A percentile compares a stretch with the other conserved stretches of the same genome.
These are phyloP conservation scores for Dromococcyx pavoninus DNA, from an alignment of 2,797 vertebrate genomes.

Conservation along the genomic window DNA sequence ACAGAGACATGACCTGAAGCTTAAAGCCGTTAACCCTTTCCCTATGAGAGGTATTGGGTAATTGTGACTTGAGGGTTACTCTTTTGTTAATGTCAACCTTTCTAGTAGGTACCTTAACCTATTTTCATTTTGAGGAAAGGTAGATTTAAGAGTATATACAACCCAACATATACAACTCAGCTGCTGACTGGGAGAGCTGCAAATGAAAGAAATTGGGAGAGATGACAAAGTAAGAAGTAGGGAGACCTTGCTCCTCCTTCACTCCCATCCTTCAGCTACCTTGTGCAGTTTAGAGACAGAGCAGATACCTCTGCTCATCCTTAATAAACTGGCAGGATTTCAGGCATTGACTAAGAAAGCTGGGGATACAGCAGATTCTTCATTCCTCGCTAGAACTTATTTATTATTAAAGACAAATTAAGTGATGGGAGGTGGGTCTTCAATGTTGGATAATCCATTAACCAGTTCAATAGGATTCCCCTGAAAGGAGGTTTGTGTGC, in stretches of 20 bases:
- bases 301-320: neutral
- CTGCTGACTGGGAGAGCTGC: neutral
- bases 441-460: conserved; percentile 31
- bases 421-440: conserved; percentile 1
- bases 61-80: neutral
- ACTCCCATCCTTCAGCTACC: neutral
- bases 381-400: conserved; percentile 33
- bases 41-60: neutral
- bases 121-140: neutral
- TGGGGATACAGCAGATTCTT: conserved; percentile 2
- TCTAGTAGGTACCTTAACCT: neutral
- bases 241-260: neutral
- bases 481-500: conserved; percentile 3
- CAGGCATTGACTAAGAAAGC: conserved; percentile 20
- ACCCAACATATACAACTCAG: neutral
- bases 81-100: neutral
- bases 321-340: conserved; percentile 45
- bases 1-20: neutral
- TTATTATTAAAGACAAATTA: conserved; percentile 61
- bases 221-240: neutral
- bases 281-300: neutral
- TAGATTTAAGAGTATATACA: neutral
- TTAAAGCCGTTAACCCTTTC: neutral
- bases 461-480: conserved; percentile 34
- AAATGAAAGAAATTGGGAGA: neutral